Evolutionary conservation across 1,140 invertebrate species (phyloP), one percentile per base, ranked within the genome.

Genomic region (Ooceraea biroi): DNA sequence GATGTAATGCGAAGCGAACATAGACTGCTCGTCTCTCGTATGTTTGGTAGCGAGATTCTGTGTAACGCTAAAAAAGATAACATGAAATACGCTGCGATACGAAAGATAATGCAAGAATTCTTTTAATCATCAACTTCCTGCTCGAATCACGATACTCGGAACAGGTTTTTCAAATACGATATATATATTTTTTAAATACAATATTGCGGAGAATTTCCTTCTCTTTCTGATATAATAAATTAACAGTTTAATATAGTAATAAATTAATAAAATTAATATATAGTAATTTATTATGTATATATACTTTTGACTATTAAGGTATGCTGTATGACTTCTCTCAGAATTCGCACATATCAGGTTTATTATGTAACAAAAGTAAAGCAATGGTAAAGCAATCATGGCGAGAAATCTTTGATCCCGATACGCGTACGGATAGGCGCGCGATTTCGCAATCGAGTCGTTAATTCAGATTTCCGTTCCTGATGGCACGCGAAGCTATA

Each of bases 401-500:
- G 8, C 7, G 14, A 78, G 30, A 46, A 63, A 60, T 58, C 50
- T 41, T 57, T 44, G 22, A 27, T 61, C 22, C 11, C 11, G 11
- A 58, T 58, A 57, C 10, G 19, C 44, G 48, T 17, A 12, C 25
- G 8, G 12, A 68, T 3, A 2, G 11, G 5, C 12, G 17, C 14
- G 52, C 12, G 14, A 1, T 82, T 74, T 82, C 27, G 44, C 57
- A 82, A 74, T 17, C 44, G 14, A 19, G 36, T 71, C 41, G 69
- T 83, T 83, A 83, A 83, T 78, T 83, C n/a, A 27, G 27, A 68
- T 83, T 83, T 77, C 60, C 60, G 60, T 58, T 66, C 22, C 48
- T 19, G 25, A 27, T 76, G 50, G 36, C 14, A 55, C 44, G 71
- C 58, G 27, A 58, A 7, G 73, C 50, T 76, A 78, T 78, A 83